Evolutionary conservation across 2,888 invertebrate species (phyloP), one percentile per base, ranked within the genome.

Genomic region (Ischnura elegans): DNA sequence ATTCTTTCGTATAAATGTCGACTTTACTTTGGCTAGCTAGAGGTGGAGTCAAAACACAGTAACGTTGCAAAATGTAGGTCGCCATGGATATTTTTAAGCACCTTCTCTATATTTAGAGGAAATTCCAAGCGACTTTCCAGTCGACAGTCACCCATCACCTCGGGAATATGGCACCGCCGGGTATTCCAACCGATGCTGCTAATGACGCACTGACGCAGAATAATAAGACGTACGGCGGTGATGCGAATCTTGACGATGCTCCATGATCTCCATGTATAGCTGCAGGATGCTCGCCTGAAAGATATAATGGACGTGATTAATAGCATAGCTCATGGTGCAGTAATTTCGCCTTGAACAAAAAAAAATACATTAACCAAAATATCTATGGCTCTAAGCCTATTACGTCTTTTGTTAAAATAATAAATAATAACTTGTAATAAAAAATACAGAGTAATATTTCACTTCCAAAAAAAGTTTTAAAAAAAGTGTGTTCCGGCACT

Each of bases 271-370:
- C 95, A 93, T 95, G 96, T 98, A 98, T 98, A 66, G 98, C 98
- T 94, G 98, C 98, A 94, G 98, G 98, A 96, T 98, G 98, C 96
- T 98, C 98, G 94, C 98, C 98, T 98, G 96, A 3, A 90, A 95
- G 95, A 94, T 13, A 51, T 47, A 47, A 13, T n/a, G n/a, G n/a
- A n/a, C n/a, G n/a, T n/a, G n/a, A n/a, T n/a, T n/a, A n/a, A n/a
- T n/a, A n/a, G n/a, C n/a, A n/a, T n/a, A n/a, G n/a, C n/a, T n/a
- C n/a, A n/a, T n/a, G n/a, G n/a, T n/a, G n/a, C n/a, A n/a, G n/a
- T n/a, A n/a, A n/a, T n/a, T n/a, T n/a, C n/a, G n/a, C n/a, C n/a
- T n/a, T n/a, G n/a, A n/a, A n/a, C n/a, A n/a, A n/a, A n/a, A n/a
- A n/a, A n/a, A n/a, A n/a, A n/a, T n/a, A n/a, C n/a, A n/a, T n/a